These are phyloP conservation scores for Scaptomyza tumidula DNA, from an alignment of 2,888 invertebrate species.

Conservation along the genomic window DNA sequence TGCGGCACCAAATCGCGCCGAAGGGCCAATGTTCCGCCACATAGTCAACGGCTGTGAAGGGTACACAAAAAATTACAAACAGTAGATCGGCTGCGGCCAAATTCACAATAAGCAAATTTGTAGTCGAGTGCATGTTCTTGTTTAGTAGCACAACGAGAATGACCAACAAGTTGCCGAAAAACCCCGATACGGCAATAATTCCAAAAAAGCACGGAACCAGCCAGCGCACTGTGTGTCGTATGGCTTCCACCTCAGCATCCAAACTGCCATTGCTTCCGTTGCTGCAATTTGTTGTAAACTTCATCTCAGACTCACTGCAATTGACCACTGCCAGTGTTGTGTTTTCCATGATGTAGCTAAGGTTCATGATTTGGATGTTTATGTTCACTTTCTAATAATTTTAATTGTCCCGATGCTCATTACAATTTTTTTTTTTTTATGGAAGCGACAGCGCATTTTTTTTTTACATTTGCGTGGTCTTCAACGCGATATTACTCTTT, in stretches of 20 bases:
- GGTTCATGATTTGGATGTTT: conserved; percentile 12
- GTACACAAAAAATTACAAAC: conserved; percentile 96
- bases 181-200: conserved; percentile 92
- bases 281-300: conserved; percentile 3
- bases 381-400: conserved; percentile 30
- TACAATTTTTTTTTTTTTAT: conserved; percentile 51
- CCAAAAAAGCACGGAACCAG: conserved; percentile 93
- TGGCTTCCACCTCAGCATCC: conserved; percentile 30
- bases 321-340: conserved; percentile 9
- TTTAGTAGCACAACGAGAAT: conserved; percentile 94
- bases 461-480: too few relatives aligned
- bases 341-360: conserved; percentile 37
- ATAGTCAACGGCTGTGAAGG: conserved; percentile 96
- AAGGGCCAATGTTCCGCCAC: conserved; percentile 94
- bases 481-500: too few relatives aligned
- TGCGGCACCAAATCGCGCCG: conserved; percentile 94
- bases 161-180: conserved; percentile 94
- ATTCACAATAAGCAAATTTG: conserved; percentile 96
- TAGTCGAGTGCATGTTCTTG: conserved; percentile 96
- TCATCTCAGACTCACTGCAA: conserved; percentile 14
- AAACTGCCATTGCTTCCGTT: conserved; percentile 9
- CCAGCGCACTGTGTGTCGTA: conserved; percentile 82
- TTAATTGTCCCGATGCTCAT: conserved; percentile 34
- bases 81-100: conserved; percentile 94
- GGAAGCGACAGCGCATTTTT: conserved; percentile 9